Base-by-base conservation (phyloP, 2,888 invertebrate species). In the Amiota minor region DNA sequence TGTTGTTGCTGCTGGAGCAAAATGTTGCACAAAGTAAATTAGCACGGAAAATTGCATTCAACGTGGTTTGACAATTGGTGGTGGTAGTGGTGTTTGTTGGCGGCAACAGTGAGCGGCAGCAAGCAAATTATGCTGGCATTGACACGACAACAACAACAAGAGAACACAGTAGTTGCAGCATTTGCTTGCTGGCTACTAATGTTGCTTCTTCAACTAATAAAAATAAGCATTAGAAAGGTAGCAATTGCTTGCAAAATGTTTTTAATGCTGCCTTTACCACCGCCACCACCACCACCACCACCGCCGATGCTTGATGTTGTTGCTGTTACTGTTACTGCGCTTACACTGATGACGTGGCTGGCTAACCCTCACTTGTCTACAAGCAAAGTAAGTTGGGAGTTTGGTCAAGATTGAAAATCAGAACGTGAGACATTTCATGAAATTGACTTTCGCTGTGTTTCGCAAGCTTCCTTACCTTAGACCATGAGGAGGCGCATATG, bases 61-160 rank as follows among this genome's bases (percentile, higher is more conserved):
- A 73, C 20, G 20, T 14, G 46, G 18, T 12, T n/a, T 8, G 16
- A 18, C 65, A 16, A 46, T 16, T 47, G 11, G 12, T 64, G 73
- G 72, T 72, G 59, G 62, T 67, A 53, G 70, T 50, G 56, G 65
- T 20, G 49, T 9, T 46, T 46, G 56, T 6, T 9, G 61, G 49
- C 62, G 35, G n/a, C 11, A 62, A 18, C 50, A 50, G 49, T 46
- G 53, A 1, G 59, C 8, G 56, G 79, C 80, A 80, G 77, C 79
- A 83, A 83, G 82, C 82, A 86, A 86, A 86, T 87, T 87, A 87
- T 87, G 87, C 87, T 84, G 87, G 87, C 87, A 85, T 81, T 85
- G 86, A 87, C 83, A 85, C 76, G 83, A 76, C 73, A 73, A 73
- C 76, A 76, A 62, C 67, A 20, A 45, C 56, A 35, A 18, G 47